Percentiles rank a stretch among this genome's conserved stretches.
Evolutionary conservation across 37 sponge, comb jelly and placozoan genomes (phyloP).

Genomic region (Bolinopsis microptera): DNA sequence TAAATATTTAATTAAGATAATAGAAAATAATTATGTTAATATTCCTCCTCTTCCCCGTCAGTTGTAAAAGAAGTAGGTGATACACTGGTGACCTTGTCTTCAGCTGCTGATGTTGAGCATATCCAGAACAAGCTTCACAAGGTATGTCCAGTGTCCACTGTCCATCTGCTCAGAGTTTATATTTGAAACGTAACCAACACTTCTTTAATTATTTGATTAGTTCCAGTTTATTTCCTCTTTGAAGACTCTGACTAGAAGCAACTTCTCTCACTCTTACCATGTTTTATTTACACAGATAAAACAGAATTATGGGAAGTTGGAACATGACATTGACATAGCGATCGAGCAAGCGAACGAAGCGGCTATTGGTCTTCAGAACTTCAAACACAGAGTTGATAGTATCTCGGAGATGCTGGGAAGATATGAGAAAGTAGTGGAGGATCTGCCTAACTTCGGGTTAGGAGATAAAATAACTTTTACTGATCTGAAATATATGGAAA

Average conservation of each 20-base stretch:
- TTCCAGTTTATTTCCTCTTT: no score
- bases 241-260: neutral
- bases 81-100: slow-evolving; percentile 22
- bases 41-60: no score
- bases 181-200: no score
- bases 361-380: neutral
- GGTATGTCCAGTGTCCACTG: neutral
- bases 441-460: neutral
- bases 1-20: no score
- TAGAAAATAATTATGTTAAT: no score
- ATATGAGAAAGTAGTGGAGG: neutral
- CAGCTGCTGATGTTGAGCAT: slow-evolving; percentile 56
- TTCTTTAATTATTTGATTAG: no score
- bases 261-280: no score
- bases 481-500: no score
- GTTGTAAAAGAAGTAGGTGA: slow-evolving; percentile 47
- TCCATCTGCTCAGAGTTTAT: no score
- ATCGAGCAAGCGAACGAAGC: slow-evolving; percentile 33
- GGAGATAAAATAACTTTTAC: no score
- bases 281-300: no score
- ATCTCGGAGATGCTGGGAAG: neutral
- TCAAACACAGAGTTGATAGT: neutral
- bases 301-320: slow-evolving; percentile 41
- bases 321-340: neutral
- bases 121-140: slow-evolving; percentile 62